phyloP scores from a whole-genome alignment of 30 jellyfish, hydroid and myxozoan genomes.

The Morbakka virulenta region DNA sequence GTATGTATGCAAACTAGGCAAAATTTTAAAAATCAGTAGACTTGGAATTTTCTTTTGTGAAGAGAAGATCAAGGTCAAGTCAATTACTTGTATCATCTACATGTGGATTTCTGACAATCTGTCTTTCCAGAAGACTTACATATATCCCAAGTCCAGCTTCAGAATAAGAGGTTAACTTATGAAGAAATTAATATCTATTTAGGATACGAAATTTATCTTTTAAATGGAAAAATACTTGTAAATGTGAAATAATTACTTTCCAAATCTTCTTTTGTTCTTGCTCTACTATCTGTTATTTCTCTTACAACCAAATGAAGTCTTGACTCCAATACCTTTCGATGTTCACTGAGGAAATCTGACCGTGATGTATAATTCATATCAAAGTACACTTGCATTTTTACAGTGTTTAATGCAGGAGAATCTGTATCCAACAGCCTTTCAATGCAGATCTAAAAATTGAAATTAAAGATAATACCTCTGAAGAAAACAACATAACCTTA shows the following conservation, averaged over 20 bases:
- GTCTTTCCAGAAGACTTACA: too few species aligned
- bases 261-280: constrained; percentile 83
- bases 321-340: constrained; percentile 66
- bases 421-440: constrained; percentile 63
- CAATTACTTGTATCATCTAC: too few species aligned
- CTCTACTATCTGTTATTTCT: constrained; percentile 92
- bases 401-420: constrained; percentile 83
- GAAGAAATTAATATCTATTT: background rate
- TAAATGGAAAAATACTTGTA: too few species aligned
- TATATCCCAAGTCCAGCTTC: background rate
- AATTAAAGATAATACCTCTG: background rate
- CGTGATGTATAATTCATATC: constrained; percentile 86
- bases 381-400: constrained; percentile 90
- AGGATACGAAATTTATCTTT: too few species aligned
- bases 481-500: background rate
- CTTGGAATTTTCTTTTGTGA: too few species aligned
- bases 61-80: too few species aligned
- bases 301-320: constrained; percentile 76
- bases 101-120: too few species aligned
- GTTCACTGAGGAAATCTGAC: constrained; percentile 79
- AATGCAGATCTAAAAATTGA: constrained; percentile 66
- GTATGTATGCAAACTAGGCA: too few species aligned
- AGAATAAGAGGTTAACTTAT: background rate
- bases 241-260: too few species aligned
- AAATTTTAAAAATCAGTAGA: too few species aligned